Conservation (phyloP, 1,140 invertebrate genomes). For the Luehdorfia chinensis region DNA sequence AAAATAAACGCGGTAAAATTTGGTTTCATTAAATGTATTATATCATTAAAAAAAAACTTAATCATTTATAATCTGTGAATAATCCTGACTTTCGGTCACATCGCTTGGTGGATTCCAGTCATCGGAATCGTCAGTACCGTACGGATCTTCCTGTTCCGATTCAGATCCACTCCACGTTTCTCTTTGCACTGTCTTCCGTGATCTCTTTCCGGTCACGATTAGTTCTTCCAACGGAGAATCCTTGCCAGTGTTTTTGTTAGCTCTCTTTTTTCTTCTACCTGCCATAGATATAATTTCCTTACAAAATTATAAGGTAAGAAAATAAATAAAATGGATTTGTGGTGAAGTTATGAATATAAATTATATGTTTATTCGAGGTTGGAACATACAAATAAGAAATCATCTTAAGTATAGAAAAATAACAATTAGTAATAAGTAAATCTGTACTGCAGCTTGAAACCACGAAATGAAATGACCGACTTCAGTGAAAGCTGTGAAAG, state of each 20-base stretch:
- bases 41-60: too few relatives aligned
- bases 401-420: too few relatives aligned
- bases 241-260: conserved; percentile 18
- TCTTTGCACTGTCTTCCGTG: conserved; percentile 28
- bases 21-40: too few relatives aligned
- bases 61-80: conserved; percentile 22
- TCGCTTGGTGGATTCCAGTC: conserved; percentile 50
- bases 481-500: too few relatives aligned
- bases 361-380: too few relatives aligned
- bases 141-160: conserved; percentile 39
- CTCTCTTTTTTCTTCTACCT: conserved; percentile 25
- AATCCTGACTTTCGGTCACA: conserved; percentile 29
- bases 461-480: too few relatives aligned
- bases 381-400: too few relatives aligned
- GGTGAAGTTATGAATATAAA: too few relatives aligned
- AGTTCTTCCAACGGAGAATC: conserved; percentile 22
- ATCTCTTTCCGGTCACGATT: conserved; percentile 44
- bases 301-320: too few relatives aligned
- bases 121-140: conserved; percentile 47
- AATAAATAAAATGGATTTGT: background rate
- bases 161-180: conserved; percentile 23
- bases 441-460: too few relatives aligned
- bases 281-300: conserved; percentile 5
- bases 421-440: too few relatives aligned
- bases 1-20: too few relatives aligned